Base-by-base conservation (phyloP, 2,113 vertebrate species). In the Chloropsis cyanopogon region DNA sequence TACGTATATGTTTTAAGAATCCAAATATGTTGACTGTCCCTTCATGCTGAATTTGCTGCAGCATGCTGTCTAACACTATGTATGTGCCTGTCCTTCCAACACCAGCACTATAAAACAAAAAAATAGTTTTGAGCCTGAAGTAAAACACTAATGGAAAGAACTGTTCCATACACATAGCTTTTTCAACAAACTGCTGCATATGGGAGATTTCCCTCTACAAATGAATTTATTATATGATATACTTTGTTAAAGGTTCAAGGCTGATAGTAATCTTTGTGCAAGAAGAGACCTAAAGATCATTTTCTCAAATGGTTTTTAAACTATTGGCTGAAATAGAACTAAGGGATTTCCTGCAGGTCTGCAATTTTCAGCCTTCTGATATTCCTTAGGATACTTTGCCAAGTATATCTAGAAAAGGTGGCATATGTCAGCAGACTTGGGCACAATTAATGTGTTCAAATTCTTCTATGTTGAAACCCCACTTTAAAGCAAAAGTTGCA, bases 61-160 rank as follows among this genome's bases (percentile, higher is more conserved):
- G 83, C 99, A 99, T 99, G 92, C 99, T 99, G 97, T 99, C 99
- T 93, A 99, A 96, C 56, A 99, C 99, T 87, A 99, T 99, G 90
- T 99, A 99, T 7, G 99, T 99, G 42, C 99, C 99, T 14, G 99
- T 99, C 90, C 98, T 98, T 76, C 99, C 99, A 71, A 99, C 99
- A 7, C 99, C 99, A 70, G 99, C 99, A 54, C 99, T 99, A 96
- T 41, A 93, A 96, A 78, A 97, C 64, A 96, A 64, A 95, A 88
- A 44, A 60, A 85, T 2, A 72, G 7, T 63, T 22, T 84, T 97
- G 66, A 97, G 91, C 72, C 46, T 87, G 60, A 88, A 82, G 46
- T 42, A 73, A 92, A 92, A 56, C 29, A 44, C 16, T 50, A 19
- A 73, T 6, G 15, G 79, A 76, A 86, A 81, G 22, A 82, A 80